Evolutionary conservation across 2,113 vertebrate species (phyloP).

Genomic region (Rhadina sibilatrix): DNA sequence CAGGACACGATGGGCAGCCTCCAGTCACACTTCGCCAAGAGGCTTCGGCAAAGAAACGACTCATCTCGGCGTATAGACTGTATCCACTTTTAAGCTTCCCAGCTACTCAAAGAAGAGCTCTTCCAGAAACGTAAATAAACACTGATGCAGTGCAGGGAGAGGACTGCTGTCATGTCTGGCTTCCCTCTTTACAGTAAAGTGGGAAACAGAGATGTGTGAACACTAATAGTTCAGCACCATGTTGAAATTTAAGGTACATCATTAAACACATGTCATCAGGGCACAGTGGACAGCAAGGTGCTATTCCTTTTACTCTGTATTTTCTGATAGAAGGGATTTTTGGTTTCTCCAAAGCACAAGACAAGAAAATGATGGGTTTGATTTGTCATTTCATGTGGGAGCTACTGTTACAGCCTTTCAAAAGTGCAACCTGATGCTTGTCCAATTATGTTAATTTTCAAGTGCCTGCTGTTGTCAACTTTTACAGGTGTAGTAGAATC

Average conservation of each 20-base stretch:
- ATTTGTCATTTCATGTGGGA: neutral
- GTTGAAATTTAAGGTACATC: neutral
- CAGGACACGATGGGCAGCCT: conserved; percentile 5
- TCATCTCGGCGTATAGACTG: neutral
- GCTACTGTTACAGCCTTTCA: neutral
- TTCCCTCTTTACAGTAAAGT: neutral
- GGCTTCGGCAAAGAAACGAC: conserved; percentile 23
- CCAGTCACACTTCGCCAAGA: neutral
- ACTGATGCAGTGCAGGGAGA: neutral
- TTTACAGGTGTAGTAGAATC: neutral
- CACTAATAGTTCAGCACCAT: neutral
- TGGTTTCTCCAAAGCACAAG: neutral
- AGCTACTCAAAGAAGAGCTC: neutral
- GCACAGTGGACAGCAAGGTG: no score
- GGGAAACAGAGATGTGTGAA: neutral
- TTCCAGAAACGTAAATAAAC: conserved; percentile 28
- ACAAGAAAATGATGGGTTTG: neutral
- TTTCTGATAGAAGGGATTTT: neutral
- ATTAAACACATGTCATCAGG: neutral
- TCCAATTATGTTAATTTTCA: neutral
- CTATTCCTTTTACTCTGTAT: neutral
- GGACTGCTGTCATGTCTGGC: neutral
- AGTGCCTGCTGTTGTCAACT: neutral
- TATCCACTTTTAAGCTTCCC: neutral
- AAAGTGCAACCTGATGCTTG: neutral